Evolutionary conservation across 1,140 invertebrate genomes (phyloP).

Genomic region (Heliothis virescens): DNA sequence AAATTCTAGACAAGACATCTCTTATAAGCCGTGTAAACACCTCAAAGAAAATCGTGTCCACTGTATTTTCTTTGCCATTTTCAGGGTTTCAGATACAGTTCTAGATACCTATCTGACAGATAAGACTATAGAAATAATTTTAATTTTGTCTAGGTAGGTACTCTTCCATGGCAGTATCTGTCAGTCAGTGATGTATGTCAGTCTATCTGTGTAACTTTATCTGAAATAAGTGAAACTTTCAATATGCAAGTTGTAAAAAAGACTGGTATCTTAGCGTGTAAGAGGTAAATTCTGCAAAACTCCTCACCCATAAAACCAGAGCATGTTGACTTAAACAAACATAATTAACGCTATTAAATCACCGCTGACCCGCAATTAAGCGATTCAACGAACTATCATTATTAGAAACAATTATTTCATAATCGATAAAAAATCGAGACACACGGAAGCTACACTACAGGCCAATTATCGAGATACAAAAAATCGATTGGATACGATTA

Average conservation of each 20-base stretch:
- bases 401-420: slow-evolving; percentile 68
- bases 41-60: no score
- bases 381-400: slow-evolving; percentile 66
- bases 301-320: slow-evolving; percentile 25
- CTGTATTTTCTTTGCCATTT: no score
- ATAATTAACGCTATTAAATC: slow-evolving; percentile 51
- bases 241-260: neutral
- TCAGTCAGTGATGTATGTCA: no score
- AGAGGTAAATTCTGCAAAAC: neutral
- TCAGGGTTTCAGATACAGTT: no score
- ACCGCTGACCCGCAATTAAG: slow-evolving; percentile 60
- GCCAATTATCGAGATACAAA: slow-evolving; percentile 67
- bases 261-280: neutral
- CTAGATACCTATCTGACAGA: no score
- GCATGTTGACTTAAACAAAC: slow-evolving; percentile 22
- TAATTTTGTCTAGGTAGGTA: no score
- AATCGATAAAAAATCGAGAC: slow-evolving; percentile 65
- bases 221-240: no score
- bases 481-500: slow-evolving; percentile 60
- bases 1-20: neutral
- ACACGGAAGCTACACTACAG: slow-evolving; percentile 69
- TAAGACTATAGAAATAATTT: no score
- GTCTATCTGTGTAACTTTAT: no score
- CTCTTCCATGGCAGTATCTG: no score
- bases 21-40: neutral